A percentile compares a stretch with the other conserved stretches of the same genome.
Evolutionary conservation across 2,113 vertebrate species (phyloP).

Genomic region (Empidonax alnorum): DNA sequence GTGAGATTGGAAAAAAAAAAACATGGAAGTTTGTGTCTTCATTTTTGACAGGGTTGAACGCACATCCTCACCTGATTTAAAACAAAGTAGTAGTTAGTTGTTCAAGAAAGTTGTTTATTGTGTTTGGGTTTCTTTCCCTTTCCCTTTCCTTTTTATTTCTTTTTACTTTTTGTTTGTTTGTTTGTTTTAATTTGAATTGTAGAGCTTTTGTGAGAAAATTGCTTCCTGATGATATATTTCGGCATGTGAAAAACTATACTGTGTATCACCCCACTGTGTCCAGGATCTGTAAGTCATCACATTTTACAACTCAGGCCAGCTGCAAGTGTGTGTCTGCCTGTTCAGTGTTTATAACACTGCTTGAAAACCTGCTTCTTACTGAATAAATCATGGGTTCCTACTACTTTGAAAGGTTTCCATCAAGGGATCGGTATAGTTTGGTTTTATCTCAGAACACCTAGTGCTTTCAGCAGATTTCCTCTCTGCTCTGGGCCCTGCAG

Average conservation of each 20-base stretch:
- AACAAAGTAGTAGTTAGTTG: neutral
- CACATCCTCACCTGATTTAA: rapidly evolving
- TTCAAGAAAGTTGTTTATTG: neutral
- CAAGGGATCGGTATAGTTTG: neutral
- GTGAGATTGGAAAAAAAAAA: neutral
- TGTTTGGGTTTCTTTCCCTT: neutral
- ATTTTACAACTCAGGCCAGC: neutral
- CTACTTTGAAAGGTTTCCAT: neutral
- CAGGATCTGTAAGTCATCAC: neutral
- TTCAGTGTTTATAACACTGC: neutral
- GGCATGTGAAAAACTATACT: neutral
- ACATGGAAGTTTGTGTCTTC: neutral
- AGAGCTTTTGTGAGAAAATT: neutral
- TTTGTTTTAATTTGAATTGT: neutral
- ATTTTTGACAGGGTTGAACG: neutral
- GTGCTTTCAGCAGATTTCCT: neutral
- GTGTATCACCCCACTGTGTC: neutral
- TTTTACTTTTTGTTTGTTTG: no score
- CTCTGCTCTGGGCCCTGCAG: neutral
- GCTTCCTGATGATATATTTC: neutral
- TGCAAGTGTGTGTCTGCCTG: rapidly evolving
- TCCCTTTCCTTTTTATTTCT: no score
- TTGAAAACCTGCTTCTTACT: neutral
- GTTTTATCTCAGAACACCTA: neutral
- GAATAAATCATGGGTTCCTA: neutral